Evolutionary conservation across 2,888 invertebrate species (phyloP), one percentile per base, ranked within the genome.

Genomic region (Acholoe squamosa): DNA sequence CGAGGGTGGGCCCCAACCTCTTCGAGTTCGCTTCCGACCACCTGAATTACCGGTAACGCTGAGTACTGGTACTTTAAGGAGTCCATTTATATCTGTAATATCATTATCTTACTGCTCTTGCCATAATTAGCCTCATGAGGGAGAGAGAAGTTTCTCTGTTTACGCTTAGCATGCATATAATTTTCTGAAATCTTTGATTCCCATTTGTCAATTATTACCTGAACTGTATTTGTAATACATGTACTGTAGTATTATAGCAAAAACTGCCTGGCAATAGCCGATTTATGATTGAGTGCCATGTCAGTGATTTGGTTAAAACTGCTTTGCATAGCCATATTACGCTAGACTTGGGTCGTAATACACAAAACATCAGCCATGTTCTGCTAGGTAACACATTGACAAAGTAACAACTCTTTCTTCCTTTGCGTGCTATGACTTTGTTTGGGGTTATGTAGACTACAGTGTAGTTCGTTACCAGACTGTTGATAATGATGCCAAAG

Each of bases 391-490:
- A 61, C 61, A 61, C 19, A 3, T 61, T 61, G n/a, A 14, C 19
- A 19, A 3, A 19, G n/a, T n/a, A 61, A n/a, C 19, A 14, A 19
- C 61, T 61, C 61, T 12, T 61, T 19, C 43, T 43, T 10, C 61
- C 19, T 61, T 61, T 7, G 12, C 5, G 5, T 61, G 19, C 12
- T 61, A 61, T 43, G 43, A 43, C 14, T 61, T n/a, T 61, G 61
- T 61, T 61, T 61, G n/a, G 61, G 61, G n/a, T 61, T 61, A 61
- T 61, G 61, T 61, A n/a, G 19, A 61, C 14, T 61, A 61, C n/a
- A 1, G 61, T 7, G 22, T 71, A 28, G 28, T 71, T 7, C 25
- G 71, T 71, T 28, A 71, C 28, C 71, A 71, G 71, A 28, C 71
- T 14, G 28, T 71, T 71, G 28, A 71, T 5, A 22, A 61, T 19